Evolutionary conservation across 2,888 invertebrate genomes (phyloP), one percentile per base, ranked within the genome.

Genomic region (Rapana venosa): DNA sequence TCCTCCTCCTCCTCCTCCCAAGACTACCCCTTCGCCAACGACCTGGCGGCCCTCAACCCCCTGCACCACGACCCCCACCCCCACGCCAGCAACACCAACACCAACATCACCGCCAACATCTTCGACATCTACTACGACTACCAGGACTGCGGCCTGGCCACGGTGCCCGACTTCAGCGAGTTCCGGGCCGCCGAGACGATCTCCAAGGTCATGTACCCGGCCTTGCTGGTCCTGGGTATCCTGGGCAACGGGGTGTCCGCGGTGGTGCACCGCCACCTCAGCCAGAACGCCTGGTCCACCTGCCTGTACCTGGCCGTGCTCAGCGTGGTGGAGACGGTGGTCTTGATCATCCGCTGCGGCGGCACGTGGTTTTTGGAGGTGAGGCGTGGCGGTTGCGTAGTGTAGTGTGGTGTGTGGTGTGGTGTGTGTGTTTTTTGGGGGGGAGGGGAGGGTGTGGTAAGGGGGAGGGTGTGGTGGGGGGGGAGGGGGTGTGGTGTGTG

Each of bases 241-340:
- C 93, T 96, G 81, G 96, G 96, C 30, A 96, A 96, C 91, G 90
- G 95, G 22, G 92, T 96, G 86, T 94, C 95, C 11, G 93, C 95
- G 89, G 92, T 95, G 30, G 94, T 95, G 66, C 92, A 96, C 32
- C 91, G 92, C 47, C 92, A 93, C 84, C 92, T 95, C 90, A 94
- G 94, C 87, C 91, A 92, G 36, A 93, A 93, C 32, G 94, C 95
- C 22, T 95, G 95, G 94, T 95, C 96, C 11, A 95, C 95, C 8
- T 95, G 95, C 90, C 90, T 95, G 35, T 96, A 96, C 92, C 93
- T 96, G 88, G 90, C 94, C 8, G 91, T 95, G 26, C 89, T 94
- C 0, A 92, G 93, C 47, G 91, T 94, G 6, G 92, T 95, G 70
- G 96, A 96, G 90, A 92, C 95, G 26, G 88, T 95, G 61, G 93